Evolutionary conservation across 2,113 vertebrate species (phyloP).

Genomic region (Cardinalis cardinalis): DNA sequence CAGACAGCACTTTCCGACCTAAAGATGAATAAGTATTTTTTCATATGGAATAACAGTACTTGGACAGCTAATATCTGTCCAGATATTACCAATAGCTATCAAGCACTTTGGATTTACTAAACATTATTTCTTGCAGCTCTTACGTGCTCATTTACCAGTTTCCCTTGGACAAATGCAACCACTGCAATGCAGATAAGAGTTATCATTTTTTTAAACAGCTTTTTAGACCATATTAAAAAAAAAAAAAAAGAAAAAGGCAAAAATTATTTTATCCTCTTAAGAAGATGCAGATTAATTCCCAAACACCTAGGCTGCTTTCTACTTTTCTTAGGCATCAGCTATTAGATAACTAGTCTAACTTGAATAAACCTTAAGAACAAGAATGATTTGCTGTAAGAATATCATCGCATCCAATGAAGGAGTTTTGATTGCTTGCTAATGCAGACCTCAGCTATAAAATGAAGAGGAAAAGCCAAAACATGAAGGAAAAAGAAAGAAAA

Average conservation of each 20-base stretch:
- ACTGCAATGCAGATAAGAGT: background rate
- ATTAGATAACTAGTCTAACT: background rate
- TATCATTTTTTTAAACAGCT: background rate
- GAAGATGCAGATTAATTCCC: background rate
- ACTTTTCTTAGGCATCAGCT: background rate
- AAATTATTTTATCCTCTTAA: background rate
- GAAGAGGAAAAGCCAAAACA: background rate
- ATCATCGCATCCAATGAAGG: background rate
- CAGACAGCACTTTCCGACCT: conserved; percentile 29
- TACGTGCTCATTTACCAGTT: background rate
- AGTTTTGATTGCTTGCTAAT: background rate
- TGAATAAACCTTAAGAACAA: background rate
- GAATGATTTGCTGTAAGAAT: background rate
- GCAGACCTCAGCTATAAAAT: background rate
- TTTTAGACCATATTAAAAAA: background rate
- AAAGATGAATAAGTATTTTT: conserved; percentile 62
- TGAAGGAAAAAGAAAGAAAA: background rate
- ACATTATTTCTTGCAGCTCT: background rate
- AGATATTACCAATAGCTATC: background rate
- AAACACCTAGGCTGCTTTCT: background rate
- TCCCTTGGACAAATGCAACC: background rate
- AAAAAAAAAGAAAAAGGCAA: background rate
- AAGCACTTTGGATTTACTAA: conserved; percentile 12
- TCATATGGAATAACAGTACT: background rate
- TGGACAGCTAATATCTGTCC: background rate